Evolutionary conservation across 2,888 invertebrate species (phyloP), one percentile per base, ranked within the genome.

Genomic region (Pollenia griseotomentosa): DNA sequence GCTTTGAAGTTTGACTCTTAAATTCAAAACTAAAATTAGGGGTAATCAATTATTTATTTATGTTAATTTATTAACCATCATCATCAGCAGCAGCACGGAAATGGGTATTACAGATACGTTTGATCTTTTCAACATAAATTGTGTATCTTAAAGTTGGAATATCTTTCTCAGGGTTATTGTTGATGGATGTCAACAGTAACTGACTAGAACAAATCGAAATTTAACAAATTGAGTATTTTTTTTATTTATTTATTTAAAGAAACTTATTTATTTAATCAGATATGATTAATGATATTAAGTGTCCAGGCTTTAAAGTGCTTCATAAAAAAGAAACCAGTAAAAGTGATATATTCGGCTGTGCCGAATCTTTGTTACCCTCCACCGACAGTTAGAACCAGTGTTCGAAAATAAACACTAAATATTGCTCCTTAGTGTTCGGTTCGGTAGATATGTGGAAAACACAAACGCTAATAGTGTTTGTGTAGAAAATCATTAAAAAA

Each of bases 291-390:
- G 63, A 59, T 48, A 75, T 61, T 51, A 14, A 59, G 63, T 81
- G 81, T 80, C 51, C 75, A 85, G 70, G 57, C 80, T 71, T 81
- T 80, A 63, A 75, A 81, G 70, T 71, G 85, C 80, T 77, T n/a
- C 73, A 57, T 57, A 11, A 59, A 33, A 44, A 33, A 6, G 33
- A 33, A 33, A 33, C 23, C 1, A 23, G 23, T 23, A 23, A 23
- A 2, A 23, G 23, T 19, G 3, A 23, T 3, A 23, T 23, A 23
- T 23, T 23, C 23, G 3, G 53, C 12, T 55, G n/a, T 53, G 70
- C 40, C 23, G 23, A 23, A 23, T 23, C 23, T 23, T 23, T 23
- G 23, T 23, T 23, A 23, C 23, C 23, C 23, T 23, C 23, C 23
- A 23, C 23, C 3, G 23, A 23, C 23, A 23, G 2, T 23, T 23